phyloP scores from a whole-genome alignment of 2,888 invertebrate species.

The Mayetiola destructor region DNA sequence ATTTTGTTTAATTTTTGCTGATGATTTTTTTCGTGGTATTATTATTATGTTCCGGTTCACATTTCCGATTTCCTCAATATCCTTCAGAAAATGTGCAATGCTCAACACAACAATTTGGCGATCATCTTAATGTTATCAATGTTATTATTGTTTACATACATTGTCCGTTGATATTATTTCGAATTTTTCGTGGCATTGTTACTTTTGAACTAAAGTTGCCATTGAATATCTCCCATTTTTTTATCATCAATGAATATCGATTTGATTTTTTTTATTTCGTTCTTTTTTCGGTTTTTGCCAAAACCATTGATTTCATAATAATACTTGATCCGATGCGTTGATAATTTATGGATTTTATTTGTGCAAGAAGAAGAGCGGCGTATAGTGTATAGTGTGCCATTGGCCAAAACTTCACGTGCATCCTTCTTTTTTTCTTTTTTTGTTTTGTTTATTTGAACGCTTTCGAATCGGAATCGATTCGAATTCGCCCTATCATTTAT shows the following conservation, averaged over 20 bases:
- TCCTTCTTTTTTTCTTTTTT: background rate
- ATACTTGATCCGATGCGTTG: no score
- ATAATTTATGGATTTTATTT: conserved; percentile 11
- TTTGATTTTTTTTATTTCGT: background rate
- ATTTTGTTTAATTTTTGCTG: no score
- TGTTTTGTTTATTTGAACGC: background rate
- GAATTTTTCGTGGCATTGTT: no score
- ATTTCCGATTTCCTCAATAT: conserved; percentile 18
- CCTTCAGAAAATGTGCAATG: background rate
- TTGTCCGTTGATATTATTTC: background rate
- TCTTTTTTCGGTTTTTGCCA: background rate
- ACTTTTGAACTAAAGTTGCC: no score
- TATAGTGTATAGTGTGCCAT: no score
- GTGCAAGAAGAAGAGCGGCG: background rate
- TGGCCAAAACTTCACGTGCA: no score
- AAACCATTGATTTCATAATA: conserved; percentile 1
- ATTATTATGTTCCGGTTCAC: conserved; percentile 18
- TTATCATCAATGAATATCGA: background rate
- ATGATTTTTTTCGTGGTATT: no score
- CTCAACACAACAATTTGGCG: background rate
- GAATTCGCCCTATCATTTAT: background rate
- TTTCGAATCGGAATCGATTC: background rate
- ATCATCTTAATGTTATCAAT: background rate
- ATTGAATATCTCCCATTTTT: background rate
- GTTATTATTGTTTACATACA: background rate